Evolutionary conservation across 2,113 vertebrate species (phyloP), one percentile per base, ranked within the genome.

Genomic region (Acrocephalus arundinaceus): DNA sequence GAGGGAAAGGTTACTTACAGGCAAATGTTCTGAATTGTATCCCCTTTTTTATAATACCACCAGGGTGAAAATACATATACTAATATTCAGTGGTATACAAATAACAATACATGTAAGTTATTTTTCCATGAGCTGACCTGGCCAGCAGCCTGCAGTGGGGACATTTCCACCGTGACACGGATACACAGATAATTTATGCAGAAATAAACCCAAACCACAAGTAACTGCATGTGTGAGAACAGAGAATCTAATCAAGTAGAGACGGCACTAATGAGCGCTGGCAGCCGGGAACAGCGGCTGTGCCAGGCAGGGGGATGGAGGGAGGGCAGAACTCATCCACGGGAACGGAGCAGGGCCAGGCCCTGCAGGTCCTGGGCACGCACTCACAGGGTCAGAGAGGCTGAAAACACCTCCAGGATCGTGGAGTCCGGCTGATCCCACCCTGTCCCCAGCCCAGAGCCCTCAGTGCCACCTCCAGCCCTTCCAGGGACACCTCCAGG

Each of bases 381-480:
- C 11, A 33, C 13, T 5, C 61, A 19, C 52, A 6, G 46, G 1
- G 5, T 4, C 61, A 6, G 6, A 2, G 39, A 7, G 52, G 18
- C 2, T 24, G 61, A 12, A 39, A 61, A 15, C 6, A 4, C n/a
- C 70, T 52, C 23, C 13, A 10, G 39, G 23, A 12, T 0, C 33
- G 11, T 2, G 1, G 1, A 21, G 37, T 1, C 19, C 15, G 0
- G 13, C 45, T 10, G 0, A 7, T 18, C 1, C 43, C 35, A 4
- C 63, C 43, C 1, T 31, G 58, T 33, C 17, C 45, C 68, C 52
- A 74, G 45, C 46, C 43, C 76, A 11, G 27, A 27, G 68, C 59
- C 0, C 67, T 2, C 3, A 28, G 68, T 28, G 76, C 22, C 77
- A 45, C 7, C 15, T 14, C 25, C 62, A 35, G 52, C 11, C 33